Conservation (phyloP, 2,888 invertebrate species). For the Hirtodrosophila duncani region DNA sequence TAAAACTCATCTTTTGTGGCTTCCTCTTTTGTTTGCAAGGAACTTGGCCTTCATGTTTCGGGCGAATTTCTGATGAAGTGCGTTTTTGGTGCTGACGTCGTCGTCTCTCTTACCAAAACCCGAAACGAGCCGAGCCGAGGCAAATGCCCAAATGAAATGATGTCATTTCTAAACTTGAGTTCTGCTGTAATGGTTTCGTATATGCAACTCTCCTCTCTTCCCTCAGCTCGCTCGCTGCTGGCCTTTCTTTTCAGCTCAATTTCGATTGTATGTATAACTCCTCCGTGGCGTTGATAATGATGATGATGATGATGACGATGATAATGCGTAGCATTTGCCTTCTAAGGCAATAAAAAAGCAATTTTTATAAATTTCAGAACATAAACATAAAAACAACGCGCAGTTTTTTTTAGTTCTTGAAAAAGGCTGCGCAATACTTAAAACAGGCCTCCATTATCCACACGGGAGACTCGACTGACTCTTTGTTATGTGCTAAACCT, state of each 20-base stretch:
- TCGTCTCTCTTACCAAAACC: no score
- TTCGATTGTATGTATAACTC: slow-evolving; percentile 10
- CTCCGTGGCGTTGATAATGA: slow-evolving; percentile 36
- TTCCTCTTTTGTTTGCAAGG: slow-evolving; percentile 1
- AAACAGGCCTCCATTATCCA: no score
- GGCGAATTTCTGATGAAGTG: slow-evolving; percentile 11
- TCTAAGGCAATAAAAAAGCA: slow-evolving; percentile 56
- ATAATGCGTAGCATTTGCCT: slow-evolving; percentile 30
- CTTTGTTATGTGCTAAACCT: no score
- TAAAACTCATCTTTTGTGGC: slow-evolving; percentile 9
- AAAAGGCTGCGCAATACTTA: no score
- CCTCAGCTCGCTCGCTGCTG: neutral
- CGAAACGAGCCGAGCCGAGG: no score
- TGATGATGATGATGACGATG: slow-evolving; percentile 18
- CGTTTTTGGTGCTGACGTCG: neutral
- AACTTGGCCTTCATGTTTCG: no score
- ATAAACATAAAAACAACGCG: neutral
- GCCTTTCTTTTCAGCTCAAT: slow-evolving; percentile 27
- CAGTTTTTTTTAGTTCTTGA: no score
- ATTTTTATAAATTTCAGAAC: slow-evolving; percentile 18
- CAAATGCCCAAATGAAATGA: slow-evolving; percentile 28
- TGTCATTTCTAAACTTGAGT: slow-evolving; percentile 62
- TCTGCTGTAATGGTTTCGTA: slow-evolving; percentile 42
- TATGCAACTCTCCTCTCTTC: slow-evolving; percentile 15
- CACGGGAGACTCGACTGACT: no score